These are phyloP conservation scores for Schlechtendalia chinensis DNA, from an alignment of 1,140 invertebrate species.

Conservation along the genomic window DNA sequence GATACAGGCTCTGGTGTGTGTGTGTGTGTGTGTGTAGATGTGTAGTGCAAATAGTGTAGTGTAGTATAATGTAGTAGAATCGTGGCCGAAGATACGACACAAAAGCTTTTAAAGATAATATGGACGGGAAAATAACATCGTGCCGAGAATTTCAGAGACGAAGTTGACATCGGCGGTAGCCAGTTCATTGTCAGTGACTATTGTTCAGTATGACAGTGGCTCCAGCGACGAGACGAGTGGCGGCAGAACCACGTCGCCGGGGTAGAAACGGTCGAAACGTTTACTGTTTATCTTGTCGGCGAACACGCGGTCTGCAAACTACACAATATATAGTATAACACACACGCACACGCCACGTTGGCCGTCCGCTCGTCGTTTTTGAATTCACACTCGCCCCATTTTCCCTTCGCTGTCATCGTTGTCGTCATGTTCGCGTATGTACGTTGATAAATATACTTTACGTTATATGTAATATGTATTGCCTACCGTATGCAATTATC, in stretches of 20 bases:
- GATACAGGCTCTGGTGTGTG: not conserved
- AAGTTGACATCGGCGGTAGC: not conserved
- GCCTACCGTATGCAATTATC: too few species aligned
- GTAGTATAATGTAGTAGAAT: too few species aligned
- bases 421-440: not conserved
- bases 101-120: constrained; percentile 42
- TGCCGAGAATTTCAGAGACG: constrained; percentile 19
- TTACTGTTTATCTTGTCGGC: constrained; percentile 19
- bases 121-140: constrained; percentile 28
- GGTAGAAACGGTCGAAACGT: not conserved
- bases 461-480: too few species aligned
- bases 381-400: not conserved
- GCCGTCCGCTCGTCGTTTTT: not conserved
- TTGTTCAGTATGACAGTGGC: constrained; percentile 6
- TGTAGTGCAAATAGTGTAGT: too few species aligned
- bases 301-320: not conserved
- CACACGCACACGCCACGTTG: too few species aligned
- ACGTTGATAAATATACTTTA: too few species aligned
- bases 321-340: too few species aligned
- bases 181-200: constrained; percentile 17
- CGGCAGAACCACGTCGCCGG: not conserved
- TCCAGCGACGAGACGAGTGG: not conserved
- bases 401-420: not conserved
- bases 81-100: not conserved
- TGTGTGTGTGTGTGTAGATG: not conserved